These are phyloP conservation scores for Volucella bombylans DNA, from an alignment of 2,888 invertebrate genomes.

Conservation along the genomic window DNA sequence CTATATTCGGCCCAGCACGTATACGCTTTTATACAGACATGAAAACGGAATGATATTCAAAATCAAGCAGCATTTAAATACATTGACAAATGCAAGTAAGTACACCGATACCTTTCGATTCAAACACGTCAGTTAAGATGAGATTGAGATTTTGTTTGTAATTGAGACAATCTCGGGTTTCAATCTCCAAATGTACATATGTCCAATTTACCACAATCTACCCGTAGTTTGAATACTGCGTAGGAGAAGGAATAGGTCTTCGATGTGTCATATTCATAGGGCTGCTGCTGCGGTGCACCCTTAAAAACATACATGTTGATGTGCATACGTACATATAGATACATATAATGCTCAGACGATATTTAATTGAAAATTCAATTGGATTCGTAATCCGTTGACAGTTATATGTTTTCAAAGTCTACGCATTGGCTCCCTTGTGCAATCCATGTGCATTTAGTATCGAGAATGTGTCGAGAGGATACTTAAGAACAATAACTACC, in stretches of 20 bases:
- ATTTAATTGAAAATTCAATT: slow-evolving; percentile 53
- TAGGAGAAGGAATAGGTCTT: not conserved
- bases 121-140: not conserved
- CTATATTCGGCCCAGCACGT: too few relatives aligned
- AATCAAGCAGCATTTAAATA: not conserved
- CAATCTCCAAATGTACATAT: not conserved
- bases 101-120: not conserved
- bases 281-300: not conserved
- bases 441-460: not conserved
- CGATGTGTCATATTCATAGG: not conserved
- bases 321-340: too few relatives aligned
- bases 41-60: not conserved
- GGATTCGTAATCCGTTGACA: slow-evolving; percentile 47
- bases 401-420: slow-evolving; percentile 22
- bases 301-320: too few relatives aligned
- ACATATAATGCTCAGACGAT: not conserved
- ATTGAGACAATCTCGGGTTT: slow-evolving; percentile 22
- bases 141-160: slow-evolving; percentile 21
- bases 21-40: not conserved
- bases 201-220: slow-evolving; percentile 24
- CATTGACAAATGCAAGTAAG: not conserved
- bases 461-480: too few relatives aligned
- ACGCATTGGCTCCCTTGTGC: not conserved
- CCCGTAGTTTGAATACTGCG: not conserved
- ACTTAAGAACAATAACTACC: too few relatives aligned